A percentile compares a stretch with the other conserved stretches of the same genome.
Evolutionary conservation across 2,113 vertebrate genomes (phyloP).

Genomic region (Spilogale gracilis): DNA sequence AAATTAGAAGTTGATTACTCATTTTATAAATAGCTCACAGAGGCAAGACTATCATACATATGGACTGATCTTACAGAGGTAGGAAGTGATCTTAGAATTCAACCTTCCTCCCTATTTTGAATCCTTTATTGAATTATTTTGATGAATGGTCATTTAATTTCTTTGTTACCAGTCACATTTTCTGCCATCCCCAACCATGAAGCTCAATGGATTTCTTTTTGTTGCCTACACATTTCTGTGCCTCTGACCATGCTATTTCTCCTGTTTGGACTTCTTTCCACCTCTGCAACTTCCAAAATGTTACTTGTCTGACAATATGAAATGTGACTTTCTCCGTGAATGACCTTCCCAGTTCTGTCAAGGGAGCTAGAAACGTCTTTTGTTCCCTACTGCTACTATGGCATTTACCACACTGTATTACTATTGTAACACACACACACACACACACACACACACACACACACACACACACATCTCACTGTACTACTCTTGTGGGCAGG

Average conservation of each 20-base stretch:
- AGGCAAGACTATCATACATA: neutral
- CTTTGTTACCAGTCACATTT: neutral
- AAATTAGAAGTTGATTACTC: conserved; percentile 45
- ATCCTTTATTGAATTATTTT: neutral
- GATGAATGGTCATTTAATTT: neutral
- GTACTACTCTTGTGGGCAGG: neutral
- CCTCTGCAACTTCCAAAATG: neutral
- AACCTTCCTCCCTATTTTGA: neutral
- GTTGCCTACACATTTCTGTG: neutral
- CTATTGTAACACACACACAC: neutral
- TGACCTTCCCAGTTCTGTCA: neutral
- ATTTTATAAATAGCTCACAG: conserved; percentile 39
- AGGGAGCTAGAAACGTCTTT: neutral
- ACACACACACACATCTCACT: neutral
- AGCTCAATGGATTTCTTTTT: neutral
- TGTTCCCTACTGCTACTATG: neutral
- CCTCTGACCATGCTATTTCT: neutral
- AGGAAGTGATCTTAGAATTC: neutral
- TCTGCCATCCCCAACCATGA: neutral
- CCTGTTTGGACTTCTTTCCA: neutral
- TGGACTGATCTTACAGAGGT: neutral
- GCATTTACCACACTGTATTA: neutral
- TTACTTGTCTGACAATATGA: neutral
- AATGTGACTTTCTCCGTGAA: neutral
- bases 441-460: neutral